Base-by-base conservation (phyloP, 2,888 invertebrate genomes). In the Tridacna crocea region DNA sequence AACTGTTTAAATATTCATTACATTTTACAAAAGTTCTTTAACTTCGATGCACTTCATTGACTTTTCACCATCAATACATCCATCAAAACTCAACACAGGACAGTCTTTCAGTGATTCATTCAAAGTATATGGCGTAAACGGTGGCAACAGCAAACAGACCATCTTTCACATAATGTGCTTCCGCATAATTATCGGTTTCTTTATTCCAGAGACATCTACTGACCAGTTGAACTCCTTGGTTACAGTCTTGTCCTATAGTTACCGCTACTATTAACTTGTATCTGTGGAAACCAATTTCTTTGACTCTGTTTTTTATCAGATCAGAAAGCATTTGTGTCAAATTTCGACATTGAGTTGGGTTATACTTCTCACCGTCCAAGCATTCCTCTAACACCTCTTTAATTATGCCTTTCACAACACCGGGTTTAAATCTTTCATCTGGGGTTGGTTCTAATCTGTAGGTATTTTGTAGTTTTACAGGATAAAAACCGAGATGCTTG, bases 191-290 rank as follows among this genome's bases (percentile, higher is more conserved):
- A 79, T 93, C 93, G 11, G 91, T 91, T 15, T 91, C 90, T 10
- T 90, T 88, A 75, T 92, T 90, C 93, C 93, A 93, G 0, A 93
- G 80, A 65, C 91, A 88, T 22, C 93, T 75, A 72, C 92, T 92
- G 70, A 88, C 89, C 13, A 90, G 87, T 2, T 88, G 88, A 66
- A 93, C 74, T 11, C 91, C 91, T 78, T 93, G 93, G 74, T 88
- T 88, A 51, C 79, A 79, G 74, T 92, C 88, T 78, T 93, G 90
- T 24, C 92, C 92, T 60, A 93, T 88, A 51, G 91, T 90, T 0
- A 93, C 93, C 66, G 89, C 83, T 66, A 91, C 91, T 17, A 93
- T 89, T 36, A 90, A 87, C 82, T 93, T 93, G 87, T 93, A 93
- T 48, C 93, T 85, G 8, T 87, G 83, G 84, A 87, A 91, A 68